Evolutionary conservation across 2,888 invertebrate genomes (phyloP), one percentile per base, ranked within the genome.

Genomic region (Oscheius myriophilus): DNA sequence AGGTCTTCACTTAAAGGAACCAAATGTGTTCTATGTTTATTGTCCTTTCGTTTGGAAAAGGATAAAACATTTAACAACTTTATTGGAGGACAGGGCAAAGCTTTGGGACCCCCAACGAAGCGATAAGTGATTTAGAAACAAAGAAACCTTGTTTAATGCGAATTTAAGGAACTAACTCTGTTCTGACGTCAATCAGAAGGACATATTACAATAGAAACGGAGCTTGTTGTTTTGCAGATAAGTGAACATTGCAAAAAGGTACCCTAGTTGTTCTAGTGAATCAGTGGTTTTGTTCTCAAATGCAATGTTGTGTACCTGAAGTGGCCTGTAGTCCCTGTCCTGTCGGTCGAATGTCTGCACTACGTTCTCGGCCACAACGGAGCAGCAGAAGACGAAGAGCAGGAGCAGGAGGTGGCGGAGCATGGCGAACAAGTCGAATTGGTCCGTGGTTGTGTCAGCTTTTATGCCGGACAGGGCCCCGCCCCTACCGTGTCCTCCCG

Each of bases 261-360:
- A 54, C 6, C 6, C 16, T 26, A 21, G 23, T 54, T 9, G 21
- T n/a, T 21, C 26, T 21, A 26, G 21, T 26, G 21, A 6, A 54
- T 9, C n/a, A n/a, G n/a, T n/a, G n/a, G n/a, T n/a, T n/a, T n/a
- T n/a, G n/a, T n/a, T n/a, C n/a, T n/a, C n/a, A 54, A 54, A 6
- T 16, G 23, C 2, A 54, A 26, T 18, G 58, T 33, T 18, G 9
- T 18, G 53, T 41, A 81, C 78, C 73, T 81, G 81, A 43, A 81
- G 73, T 43, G 81, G 79, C 53, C 81, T 67, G 57, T 79, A 81
- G 68, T 81, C 81, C 43, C 81, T 53, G 59, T 81, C 81, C 55
- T 81, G 79, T 45, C 81, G 55, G 52, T 79, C 78, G 59, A 81
- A 81, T 7, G 80, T 80, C 52, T 76, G 76, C 25, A 70, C 69